phyloP scores from a whole-genome alignment of 2,113 vertebrate species.

The Hystrix brachyura region DNA sequence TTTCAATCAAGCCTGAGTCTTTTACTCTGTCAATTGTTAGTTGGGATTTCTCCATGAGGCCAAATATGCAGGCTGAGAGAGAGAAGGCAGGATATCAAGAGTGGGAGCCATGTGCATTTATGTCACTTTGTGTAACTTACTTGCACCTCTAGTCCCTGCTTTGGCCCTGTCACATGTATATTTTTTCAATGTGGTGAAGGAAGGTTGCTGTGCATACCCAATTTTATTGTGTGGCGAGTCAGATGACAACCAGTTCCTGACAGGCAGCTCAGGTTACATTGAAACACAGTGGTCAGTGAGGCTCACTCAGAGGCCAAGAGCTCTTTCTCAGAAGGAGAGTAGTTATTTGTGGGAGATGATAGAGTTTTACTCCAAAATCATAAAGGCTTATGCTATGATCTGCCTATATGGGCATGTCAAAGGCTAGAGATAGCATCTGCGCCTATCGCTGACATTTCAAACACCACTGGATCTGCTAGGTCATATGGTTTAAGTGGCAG shows the following conservation, averaged over 20 bases:
- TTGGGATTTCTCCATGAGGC: accelerated
- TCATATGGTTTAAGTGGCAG: background rate
- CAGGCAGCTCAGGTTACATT: background rate
- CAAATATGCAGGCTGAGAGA: no score
- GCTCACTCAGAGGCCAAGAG: background rate
- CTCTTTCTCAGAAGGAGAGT: background rate
- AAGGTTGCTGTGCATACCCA: background rate
- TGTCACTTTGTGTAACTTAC: background rate
- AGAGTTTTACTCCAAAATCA: background rate
- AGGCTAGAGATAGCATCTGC: background rate
- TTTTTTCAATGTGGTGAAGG: background rate
- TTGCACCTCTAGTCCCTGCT: no score
- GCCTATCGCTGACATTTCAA: background rate
- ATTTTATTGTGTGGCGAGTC: background rate
- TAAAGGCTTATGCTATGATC: background rate
- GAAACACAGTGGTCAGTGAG: no score
- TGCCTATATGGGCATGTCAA: no score
- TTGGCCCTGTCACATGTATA: background rate
- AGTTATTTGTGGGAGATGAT: background rate
- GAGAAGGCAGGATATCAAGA: background rate
- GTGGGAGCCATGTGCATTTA: no score
- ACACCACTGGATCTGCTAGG: no score
- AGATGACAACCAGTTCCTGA: background rate
- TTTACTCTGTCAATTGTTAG: background rate
- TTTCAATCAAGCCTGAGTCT: no score